Evolutionary conservation across 2,888 invertebrate species (phyloP).

Genomic region (Netelia inedita): DNA sequence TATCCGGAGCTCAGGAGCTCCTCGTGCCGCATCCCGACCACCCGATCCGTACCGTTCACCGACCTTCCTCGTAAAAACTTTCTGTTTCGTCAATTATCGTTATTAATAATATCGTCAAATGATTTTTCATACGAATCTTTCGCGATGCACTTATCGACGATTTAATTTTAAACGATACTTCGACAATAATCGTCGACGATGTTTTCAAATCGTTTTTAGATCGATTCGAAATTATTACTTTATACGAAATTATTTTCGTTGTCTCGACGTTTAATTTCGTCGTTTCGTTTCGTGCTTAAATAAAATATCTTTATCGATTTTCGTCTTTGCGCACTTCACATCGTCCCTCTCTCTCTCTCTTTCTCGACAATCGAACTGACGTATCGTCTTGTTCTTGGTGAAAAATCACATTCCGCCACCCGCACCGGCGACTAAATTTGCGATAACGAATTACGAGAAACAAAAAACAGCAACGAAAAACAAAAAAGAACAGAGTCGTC

Average conservation of each 20-base stretch:
- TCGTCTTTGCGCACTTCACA: constrained; percentile 57
- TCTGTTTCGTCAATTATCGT: constrained; percentile 13
- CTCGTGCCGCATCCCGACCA: constrained; percentile 84
- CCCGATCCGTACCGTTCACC: constrained; percentile 72
- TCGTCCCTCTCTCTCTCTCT: constrained; percentile 38
- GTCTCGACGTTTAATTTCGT: neutral
- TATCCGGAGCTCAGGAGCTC: constrained; percentile 82
- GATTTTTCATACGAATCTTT: neutral
- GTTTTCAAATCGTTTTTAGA: too few species aligned
- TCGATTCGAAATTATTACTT: too few species aligned
- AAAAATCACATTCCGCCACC: constrained; percentile 44
- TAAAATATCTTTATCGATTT: neutral
- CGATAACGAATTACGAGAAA: neutral
- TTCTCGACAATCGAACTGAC: constrained; percentile 24
- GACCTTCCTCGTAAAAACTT: constrained; percentile 57
- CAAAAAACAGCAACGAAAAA: neutral
- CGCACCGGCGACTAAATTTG: constrained; percentile 29
- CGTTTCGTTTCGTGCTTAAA: neutral
- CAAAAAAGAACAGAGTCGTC: neutral
- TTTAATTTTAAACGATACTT: neutral
- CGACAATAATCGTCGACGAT: neutral
- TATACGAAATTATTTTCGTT: too few species aligned
- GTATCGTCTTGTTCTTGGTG: neutral
- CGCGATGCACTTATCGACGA: neutral
- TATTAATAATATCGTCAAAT: neutral